Conservation (phyloP, 2,888 invertebrate genomes). For the Neelides folsomi region DNA sequence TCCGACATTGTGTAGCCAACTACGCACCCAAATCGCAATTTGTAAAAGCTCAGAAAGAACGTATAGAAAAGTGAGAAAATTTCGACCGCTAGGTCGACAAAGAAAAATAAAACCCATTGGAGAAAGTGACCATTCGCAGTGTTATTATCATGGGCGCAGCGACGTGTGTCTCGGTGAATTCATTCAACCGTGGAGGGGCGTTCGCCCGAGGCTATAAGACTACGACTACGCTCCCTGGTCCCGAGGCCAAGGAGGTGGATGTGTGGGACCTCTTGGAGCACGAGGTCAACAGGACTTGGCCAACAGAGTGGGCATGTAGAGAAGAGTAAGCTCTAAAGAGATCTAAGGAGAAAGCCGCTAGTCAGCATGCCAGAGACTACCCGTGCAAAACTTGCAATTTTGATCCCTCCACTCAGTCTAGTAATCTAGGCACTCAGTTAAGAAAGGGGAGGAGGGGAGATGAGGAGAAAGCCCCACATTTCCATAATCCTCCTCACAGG, state of each 20-base stretch:
- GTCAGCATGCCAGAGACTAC: too few relatives aligned
- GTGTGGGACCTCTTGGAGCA: conserved; percentile 8
- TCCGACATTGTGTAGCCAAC: conserved; percentile 98
- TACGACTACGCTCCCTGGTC: conserved; percentile 5
- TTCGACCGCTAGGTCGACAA: conserved; percentile 11
- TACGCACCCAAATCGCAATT: conserved; percentile 36
- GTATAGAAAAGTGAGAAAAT: conserved; percentile 5
- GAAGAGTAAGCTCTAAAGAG: too few relatives aligned
- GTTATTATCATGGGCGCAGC: conserved; percentile 26
- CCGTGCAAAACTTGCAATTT: too few relatives aligned
- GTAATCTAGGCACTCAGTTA: too few relatives aligned
- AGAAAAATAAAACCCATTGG: conserved; percentile 5
- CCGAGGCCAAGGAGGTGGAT: conserved; percentile 8
- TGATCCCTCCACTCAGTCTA: too few relatives aligned
- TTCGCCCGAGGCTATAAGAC: neutral
- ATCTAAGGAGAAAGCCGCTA: too few relatives aligned
- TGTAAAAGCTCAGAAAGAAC: conserved; percentile 7
- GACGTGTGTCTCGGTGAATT: conserved; percentile 2
- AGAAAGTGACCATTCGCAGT: conserved; percentile 31
- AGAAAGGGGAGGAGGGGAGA: too few relatives aligned
- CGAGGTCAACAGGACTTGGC: conserved; percentile 2
- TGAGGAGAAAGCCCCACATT: too few relatives aligned
- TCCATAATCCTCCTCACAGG: too few relatives aligned
- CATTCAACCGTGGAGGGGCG: conserved; percentile 4
- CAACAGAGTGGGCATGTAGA: too few relatives aligned